Base-by-base conservation (phyloP, 2,113 vertebrate genomes). In the Ceuthmochares aereus region DNA sequence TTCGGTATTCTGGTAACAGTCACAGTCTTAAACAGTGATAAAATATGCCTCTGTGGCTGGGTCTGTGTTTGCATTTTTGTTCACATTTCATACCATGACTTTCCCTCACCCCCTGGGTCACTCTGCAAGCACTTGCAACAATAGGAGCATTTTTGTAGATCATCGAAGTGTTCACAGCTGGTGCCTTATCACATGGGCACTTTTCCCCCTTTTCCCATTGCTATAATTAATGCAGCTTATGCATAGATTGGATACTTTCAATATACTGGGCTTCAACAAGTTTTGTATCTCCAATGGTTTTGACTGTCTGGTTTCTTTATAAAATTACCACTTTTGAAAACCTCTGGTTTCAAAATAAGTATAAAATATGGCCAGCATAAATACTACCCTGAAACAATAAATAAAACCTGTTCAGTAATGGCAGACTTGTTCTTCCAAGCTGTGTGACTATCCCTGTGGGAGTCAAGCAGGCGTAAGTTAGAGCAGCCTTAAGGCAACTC, bases 281-380 rank as follows among this genome's bases (percentile, higher is more conserved):
- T 90, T 93, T 79, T 43, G 34, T 83, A 81, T 60, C 63, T 93
- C 75, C 63, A 12, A 25, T 36, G 42, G 67, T 93, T 93, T 90
- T 40, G 84, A 70, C 36, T 79, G 26, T 51, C 45, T 59, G 68
- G 26, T 58, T 84, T 86, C 37, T 80, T 96, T 55, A 73, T 20
- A 51, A 76, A 90, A 74, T 70, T 69, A 18, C 62, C n/a, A 22
- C 45, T 76, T 87, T 14, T 14, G 78, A 78, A 93, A 91, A 62
- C 16, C 47, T 86, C 68, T 94, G 60, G 80, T 88, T 87, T 85
- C 36, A 90, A 91, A 96, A 85, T 66, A 74, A 83, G 88, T 59
- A 14, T 90, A 75, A 91, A 87, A 89, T 55, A 70, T 34, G 23
- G 20, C 63, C 22, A 2, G 22, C 54, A 80, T 45, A 90, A 89